Conservation (phyloP, 2,113 vertebrate species). For the Cinclus cinclus region DNA sequence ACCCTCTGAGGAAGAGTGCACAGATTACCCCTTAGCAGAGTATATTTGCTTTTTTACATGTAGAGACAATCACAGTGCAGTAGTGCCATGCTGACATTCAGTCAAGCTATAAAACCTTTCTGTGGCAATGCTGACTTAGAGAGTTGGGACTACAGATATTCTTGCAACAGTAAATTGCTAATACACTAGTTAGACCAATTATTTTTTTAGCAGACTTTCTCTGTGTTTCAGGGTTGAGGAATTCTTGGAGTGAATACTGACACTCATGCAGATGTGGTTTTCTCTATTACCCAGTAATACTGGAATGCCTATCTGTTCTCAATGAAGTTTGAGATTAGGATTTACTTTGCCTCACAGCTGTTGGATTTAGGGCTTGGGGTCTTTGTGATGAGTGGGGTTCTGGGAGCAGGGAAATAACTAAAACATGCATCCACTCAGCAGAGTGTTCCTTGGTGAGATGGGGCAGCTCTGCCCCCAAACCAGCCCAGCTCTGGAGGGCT, state of each 20-base stretch:
- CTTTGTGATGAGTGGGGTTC: not conserved
- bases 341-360: not conserved
- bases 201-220: not conserved
- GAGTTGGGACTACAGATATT: not conserved
- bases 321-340: not conserved
- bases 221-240: not conserved
- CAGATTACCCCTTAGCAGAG: not conserved
- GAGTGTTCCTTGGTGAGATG: not conserved
- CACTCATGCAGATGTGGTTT: not conserved
- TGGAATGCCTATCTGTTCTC: not conserved
- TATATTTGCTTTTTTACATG: not conserved
- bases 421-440: not conserved
- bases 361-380: not conserved
- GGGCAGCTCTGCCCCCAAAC: not conserved
- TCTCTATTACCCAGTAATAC: not conserved
- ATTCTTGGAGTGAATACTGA: not conserved
- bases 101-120: not conserved
- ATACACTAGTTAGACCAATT: not conserved
- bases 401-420: not conserved
- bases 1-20: not conserved
- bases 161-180: not conserved
- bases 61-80: not conserved
- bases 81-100: not conserved
- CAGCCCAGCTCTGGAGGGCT: not conserved
- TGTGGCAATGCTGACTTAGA: not conserved